Conservation (phyloP, 2,113 vertebrate species). For the Pseudolaguvia tuberculata region DNA sequence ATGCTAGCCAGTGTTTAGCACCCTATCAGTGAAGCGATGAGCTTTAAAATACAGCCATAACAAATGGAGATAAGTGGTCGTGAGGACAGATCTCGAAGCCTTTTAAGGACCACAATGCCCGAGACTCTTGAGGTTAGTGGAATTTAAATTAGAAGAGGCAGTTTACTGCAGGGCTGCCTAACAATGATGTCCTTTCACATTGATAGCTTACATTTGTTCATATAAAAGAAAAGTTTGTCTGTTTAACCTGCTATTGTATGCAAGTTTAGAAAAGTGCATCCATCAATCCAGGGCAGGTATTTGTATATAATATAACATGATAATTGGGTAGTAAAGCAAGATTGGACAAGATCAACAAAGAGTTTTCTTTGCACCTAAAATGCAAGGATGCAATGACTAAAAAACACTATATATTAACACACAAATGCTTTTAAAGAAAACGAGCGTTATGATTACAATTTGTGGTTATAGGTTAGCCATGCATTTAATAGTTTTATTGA, state of each 20-base stretch:
- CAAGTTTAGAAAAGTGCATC: slow-evolving; percentile 44
- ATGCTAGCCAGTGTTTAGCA: slow-evolving; percentile 35
- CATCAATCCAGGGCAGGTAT: slow-evolving; percentile 49
- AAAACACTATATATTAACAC: background rate
- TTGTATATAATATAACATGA: slow-evolving; percentile 48
- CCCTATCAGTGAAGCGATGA: slow-evolving; percentile 29
- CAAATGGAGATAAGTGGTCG: slow-evolving; percentile 12
- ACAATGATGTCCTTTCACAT: slow-evolving; percentile 64
- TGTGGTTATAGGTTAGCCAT: background rate
- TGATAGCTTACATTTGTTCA: slow-evolving; percentile 47
- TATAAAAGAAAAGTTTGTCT: slow-evolving; percentile 60
- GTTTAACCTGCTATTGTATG: slow-evolving; percentile 59
- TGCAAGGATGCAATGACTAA: background rate
- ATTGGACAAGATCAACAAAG: slow-evolving; percentile 31
- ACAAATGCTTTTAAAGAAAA: background rate
- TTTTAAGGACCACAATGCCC: slow-evolving; percentile 7
- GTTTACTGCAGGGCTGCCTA: slow-evolving; percentile 21
- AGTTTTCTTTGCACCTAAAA: slow-evolving; percentile 7
- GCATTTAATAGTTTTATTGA: background rate
- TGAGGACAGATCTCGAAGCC: background rate
- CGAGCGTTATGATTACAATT: background rate
- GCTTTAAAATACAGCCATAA: slow-evolving; percentile 11
- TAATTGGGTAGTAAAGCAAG: slow-evolving; percentile 47
- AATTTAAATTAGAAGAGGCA: slow-evolving; percentile 28
- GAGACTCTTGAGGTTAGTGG: slow-evolving; percentile 8